Evolutionary conservation across 2,113 vertebrate species (phyloP).

Genomic region (Xenotilapia flavipinnis): DNA sequence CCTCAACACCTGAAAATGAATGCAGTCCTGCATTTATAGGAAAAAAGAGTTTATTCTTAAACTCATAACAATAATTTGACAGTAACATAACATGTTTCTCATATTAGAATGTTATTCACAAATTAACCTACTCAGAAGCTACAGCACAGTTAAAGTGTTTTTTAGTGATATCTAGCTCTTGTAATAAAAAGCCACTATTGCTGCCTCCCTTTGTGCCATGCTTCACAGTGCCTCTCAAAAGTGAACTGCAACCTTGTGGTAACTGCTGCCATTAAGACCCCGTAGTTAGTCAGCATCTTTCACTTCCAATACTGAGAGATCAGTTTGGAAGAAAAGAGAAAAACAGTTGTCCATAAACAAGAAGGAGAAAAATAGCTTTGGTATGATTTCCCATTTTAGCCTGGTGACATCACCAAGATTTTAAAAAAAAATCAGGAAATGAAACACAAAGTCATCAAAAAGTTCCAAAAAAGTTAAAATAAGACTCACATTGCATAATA

Average conservation of each 20-base stretch:
- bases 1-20: background rate
- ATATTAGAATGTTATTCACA: background rate
- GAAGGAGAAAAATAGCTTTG: background rate
- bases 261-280: background rate
- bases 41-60: conserved; percentile 27
- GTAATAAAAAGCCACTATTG: background rate
- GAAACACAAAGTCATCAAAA: conserved; percentile 26
- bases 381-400: background rate
- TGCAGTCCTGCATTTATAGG: background rate
- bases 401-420: background rate
- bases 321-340: background rate
- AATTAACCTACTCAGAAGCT: background rate
- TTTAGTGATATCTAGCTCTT: background rate
- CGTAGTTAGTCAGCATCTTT: background rate
- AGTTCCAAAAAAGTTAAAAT: background rate
- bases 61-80: background rate
- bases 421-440: background rate
- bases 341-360: background rate
- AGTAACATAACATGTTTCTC: background rate
- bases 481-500: background rate
- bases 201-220: background rate
- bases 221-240: background rate
- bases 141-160: background rate
- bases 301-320: background rate
- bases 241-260: background rate